Percentiles rank a stretch among this genome's conserved stretches.
Evolutionary conservation across 2,797 vertebrate genomes (phyloP).

Genomic region (Squalus acanthias): DNA sequence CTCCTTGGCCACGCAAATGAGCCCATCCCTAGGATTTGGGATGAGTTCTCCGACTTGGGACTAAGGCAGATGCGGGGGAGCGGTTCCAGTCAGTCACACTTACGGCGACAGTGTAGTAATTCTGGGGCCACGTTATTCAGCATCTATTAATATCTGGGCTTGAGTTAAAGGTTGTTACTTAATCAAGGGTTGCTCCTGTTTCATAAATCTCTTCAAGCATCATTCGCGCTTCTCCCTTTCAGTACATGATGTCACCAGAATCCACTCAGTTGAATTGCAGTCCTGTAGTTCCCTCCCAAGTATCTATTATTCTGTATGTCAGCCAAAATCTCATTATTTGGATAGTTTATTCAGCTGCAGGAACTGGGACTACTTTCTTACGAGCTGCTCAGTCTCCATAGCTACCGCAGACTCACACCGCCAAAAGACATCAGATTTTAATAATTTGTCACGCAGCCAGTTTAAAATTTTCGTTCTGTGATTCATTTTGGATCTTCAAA

Average conservation of each 20-base stretch:
- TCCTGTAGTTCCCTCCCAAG: background rate
- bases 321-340: background rate
- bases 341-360: background rate
- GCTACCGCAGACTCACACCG: background rate
- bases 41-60: no score
- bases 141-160: background rate
- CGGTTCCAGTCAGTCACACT: no score
- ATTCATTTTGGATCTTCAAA: background rate
- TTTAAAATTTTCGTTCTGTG: background rate
- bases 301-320: background rate
- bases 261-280: background rate
- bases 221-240: background rate
- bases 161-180: background rate
- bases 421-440: background rate
- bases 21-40: no score
- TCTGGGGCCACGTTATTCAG: no score
- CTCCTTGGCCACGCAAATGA: no score
- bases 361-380: background rate
- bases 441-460: background rate
- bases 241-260: background rate
- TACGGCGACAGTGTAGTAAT: no score
- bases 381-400: background rate
- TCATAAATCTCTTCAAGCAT: background rate
- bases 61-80: no score
- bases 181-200: background rate